phyloP scores from a whole-genome alignment of 2,888 invertebrate genomes.

The Lottia gigantea region DNA sequence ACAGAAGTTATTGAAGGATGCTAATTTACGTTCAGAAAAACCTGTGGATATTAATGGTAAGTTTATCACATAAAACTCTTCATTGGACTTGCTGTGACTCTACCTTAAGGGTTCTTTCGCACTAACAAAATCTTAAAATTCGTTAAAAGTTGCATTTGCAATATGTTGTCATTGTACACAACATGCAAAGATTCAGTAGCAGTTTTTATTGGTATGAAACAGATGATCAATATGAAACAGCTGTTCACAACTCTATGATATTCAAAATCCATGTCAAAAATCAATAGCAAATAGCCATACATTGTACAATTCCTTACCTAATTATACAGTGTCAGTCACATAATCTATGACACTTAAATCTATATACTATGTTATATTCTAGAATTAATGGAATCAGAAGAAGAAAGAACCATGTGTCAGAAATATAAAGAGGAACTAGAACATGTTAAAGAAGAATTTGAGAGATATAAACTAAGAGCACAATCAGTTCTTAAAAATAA shows the following conservation, averaged over 20 bases:
- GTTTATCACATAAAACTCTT: slow-evolving; percentile 17
- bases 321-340: too few relatives aligned
- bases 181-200: too few relatives aligned
- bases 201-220: not conserved
- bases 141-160: too few relatives aligned
- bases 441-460: slow-evolving; percentile 76
- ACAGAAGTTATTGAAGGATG: slow-evolving; percentile 74
- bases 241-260: too few relatives aligned
- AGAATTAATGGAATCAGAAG: slow-evolving; percentile 28
- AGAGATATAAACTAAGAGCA: slow-evolving; percentile 73
- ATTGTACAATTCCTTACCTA: too few relatives aligned
- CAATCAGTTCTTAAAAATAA: slow-evolving; percentile 69
- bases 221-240: not conserved
- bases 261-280: too few relatives aligned
- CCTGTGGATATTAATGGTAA: slow-evolving; percentile 75
- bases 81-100: too few relatives aligned
- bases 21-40: slow-evolving; percentile 72
- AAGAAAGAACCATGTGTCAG: slow-evolving; percentile 49
- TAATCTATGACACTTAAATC: too few relatives aligned
- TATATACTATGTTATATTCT: not conserved
- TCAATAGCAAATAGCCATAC: too few relatives aligned
- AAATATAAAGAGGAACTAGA: slow-evolving; percentile 78
- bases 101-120: too few relatives aligned
- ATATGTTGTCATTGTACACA: too few relatives aligned
- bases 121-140: too few relatives aligned